Conservation (phyloP, 2,797 vertebrate species). For the Sphenodon punctatus region DNA sequence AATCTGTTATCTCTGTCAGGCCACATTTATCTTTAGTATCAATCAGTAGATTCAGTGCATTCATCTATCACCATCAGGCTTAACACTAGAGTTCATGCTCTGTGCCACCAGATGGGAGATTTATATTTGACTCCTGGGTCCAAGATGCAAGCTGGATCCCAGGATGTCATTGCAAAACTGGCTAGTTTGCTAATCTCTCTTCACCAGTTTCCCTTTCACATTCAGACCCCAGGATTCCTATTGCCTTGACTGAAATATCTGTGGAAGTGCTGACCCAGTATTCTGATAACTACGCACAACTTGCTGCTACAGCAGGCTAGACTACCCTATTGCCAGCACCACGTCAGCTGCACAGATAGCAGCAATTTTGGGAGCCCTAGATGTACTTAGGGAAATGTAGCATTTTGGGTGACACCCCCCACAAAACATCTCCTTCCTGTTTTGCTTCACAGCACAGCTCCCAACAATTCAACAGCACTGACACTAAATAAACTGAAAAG, state of each 20-base stretch:
- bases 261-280: neutral
- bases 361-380: neutral
- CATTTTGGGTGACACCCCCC: neutral
- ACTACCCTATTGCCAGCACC: neutral
- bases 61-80: neutral
- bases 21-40: neutral
- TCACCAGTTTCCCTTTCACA: rapidly evolving
- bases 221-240: neutral
- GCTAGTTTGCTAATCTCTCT: neutral
- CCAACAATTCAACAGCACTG: rapidly evolving
- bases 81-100: neutral
- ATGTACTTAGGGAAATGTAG: too few species aligned
- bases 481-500: neutral
- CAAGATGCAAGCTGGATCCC: neutral
- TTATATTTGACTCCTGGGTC: neutral
- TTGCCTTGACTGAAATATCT: neutral
- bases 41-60: neutral
- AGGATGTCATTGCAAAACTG: neutral
- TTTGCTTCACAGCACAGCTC: neutral
- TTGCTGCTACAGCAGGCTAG: neutral
- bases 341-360: neutral
- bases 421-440: rapidly evolving
- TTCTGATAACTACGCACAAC: neutral
- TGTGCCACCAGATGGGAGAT: neutral
- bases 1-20: neutral